Evolutionary conservation across 2,888 invertebrate genomes (phyloP).

Genomic region (Cephus pulcher): DNA sequence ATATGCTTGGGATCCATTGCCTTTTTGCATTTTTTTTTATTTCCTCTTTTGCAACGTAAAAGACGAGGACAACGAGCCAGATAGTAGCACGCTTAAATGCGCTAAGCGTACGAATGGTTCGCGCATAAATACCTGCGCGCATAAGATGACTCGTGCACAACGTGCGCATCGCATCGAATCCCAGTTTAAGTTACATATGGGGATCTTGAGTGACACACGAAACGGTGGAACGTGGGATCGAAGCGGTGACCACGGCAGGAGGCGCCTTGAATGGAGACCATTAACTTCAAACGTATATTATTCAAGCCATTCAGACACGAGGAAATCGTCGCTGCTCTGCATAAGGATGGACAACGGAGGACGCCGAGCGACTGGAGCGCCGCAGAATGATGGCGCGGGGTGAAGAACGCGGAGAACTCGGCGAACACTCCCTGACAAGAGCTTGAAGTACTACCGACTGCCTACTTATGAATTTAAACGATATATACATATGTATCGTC

Average conservation of each 20-base stretch:
- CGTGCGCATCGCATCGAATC: neutral
- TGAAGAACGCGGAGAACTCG: neutral
- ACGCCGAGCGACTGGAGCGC: neutral
- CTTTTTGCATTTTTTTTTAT: neutral
- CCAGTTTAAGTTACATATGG: neutral
- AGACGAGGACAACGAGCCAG: neutral
- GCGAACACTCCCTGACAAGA: constrained; percentile 26
- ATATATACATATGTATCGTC: constrained; percentile 38
- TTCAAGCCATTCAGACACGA: constrained; percentile 47
- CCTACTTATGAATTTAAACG: constrained; percentile 41
- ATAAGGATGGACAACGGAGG: constrained; percentile 41
- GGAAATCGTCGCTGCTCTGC: constrained; percentile 48
- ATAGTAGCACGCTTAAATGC: neutral
- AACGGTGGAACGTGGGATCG: constrained; percentile 32
- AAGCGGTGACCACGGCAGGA: constrained; percentile 5
- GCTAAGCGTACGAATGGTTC: neutral
- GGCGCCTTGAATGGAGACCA: constrained; percentile 54
- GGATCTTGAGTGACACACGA: constrained; percentile 8
- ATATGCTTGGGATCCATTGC: neutral
- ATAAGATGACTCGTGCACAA: neutral
- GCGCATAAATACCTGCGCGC: neutral
- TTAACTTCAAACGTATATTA: constrained; percentile 54
- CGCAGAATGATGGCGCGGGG: neutral
- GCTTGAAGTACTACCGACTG: constrained; percentile 25
- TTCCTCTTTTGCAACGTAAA: neutral